Evolutionary conservation across 1,140 invertebrate genomes (phyloP), one percentile per base, ranked within the genome.

Genomic region (Pogonomyrmex californicus): DNA sequence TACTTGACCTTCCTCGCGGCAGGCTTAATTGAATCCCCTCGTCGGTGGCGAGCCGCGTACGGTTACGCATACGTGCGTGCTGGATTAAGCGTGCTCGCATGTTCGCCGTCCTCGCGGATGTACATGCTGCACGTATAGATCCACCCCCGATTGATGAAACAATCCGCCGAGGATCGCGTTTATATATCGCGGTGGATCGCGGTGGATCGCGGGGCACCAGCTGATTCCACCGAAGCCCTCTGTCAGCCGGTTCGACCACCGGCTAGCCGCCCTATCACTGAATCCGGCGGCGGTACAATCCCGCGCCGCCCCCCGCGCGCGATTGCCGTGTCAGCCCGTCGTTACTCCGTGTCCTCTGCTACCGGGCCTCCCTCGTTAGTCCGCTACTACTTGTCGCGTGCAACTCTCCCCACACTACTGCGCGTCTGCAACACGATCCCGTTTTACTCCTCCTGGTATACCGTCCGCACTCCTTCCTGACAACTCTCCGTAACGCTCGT

Each of bases 1-100:
- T 63, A 87, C 89, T 90, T 89, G 89, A 90, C 89, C 89, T 90
- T 90, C 79, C 89, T 36, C 88, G 66, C 79, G 86, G 86, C n/a
- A 87, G 38, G 51, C 78, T 85, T 87, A 89, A 85, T 89, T 76
- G 88, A 87, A 90, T 79, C 73, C 23, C 23, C 66, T 88, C 58
- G 47, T 71, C 33, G 88, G 49, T 56, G 36, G 14, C 47, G 70
- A 63, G 6, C 65, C 77, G 63, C 76, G 87, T 23, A 76, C 54
- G 87, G 10, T 88, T 86, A 88, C 85, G 77, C 87, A 47, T 90
- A 62, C 51, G 41, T 60, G 62, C 85, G 85, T 87, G 23, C 23
- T 23, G 33, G 85, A 66, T 83, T 65, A 89, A 78, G 17, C 44
- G 49, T 2, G 47, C 41, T 89, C 62, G 88, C 88, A 89, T 90